Base-by-base conservation (phyloP, 2,113 vertebrate species). In the Cyanoramphus novaezelandiae region DNA sequence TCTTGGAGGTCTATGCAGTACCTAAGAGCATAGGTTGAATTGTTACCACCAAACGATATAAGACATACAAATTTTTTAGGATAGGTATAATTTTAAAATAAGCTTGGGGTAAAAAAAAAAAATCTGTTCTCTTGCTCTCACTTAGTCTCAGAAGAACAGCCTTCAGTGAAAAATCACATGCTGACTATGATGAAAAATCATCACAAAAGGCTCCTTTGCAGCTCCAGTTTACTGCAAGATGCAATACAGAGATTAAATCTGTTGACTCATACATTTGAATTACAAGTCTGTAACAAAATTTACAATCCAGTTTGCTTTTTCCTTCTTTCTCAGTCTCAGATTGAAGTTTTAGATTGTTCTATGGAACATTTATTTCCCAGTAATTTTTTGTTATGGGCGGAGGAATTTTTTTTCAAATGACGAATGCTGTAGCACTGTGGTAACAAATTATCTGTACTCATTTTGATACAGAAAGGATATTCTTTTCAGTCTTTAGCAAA, bases 41-140 rank as follows among this genome's bases (percentile, higher is more conserved):
- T 11, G 24, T n/a, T 55, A 43, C 13, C 27, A 43, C 5, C 11
- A 50, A 80, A 47, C 12, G 27, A 62, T 39, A 14, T 20, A 23
- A 50, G 11, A 33, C 11, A 65, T 9, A 25, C 8, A 39, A 5
- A 1, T 25, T 35, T 55, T 76, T 75, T 69, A 86, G 28, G 21
- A 59, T 59, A 59, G 57, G 33, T 59, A 35, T 35, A 59, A 59
- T 35, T 94, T 63, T 44, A 77, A 82, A 4, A 28, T 25, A 37
- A 64, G 5, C 0, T 20, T 44, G 4, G 7, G 19, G 3, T 2
- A 4, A 16, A 52, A 35, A 37, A 37, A 37, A n/a, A 20, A 15
- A 21, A 4, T 15, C 10, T 44, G 2, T 18, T 76, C 41, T 60
- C 17, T 67, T 46, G 13, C 24, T 86, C 10, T 53, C 11, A 25